Percentiles rank a stretch among this genome's conserved stretches.
These are phyloP conservation scores for Tetragnatha montana DNA, from an alignment of 2,888 invertebrate genomes.

Conservation along the genomic window DNA sequence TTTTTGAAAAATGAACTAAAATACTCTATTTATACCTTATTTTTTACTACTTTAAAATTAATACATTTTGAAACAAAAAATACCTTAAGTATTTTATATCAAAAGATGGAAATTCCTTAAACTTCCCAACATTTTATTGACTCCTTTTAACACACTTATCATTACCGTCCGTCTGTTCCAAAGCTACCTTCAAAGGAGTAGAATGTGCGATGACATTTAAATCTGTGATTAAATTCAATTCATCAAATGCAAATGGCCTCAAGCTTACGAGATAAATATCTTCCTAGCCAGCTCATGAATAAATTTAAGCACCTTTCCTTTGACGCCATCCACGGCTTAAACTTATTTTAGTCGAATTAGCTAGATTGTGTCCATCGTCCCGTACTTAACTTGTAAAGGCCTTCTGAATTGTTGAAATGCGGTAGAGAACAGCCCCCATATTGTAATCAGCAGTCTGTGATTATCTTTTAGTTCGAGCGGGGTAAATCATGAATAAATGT, in stretches of 20 bases:
- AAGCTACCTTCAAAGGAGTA: not conserved
- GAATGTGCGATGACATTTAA: not conserved
- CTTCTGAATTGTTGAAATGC: not conserved
- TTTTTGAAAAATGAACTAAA: too few species aligned
- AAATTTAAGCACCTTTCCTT: not conserved
- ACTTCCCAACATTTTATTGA: too few species aligned
- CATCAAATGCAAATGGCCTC: not conserved
- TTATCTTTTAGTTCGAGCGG: not conserved
- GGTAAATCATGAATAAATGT: not conserved
- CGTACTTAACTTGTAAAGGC: slow-evolving; percentile 12
- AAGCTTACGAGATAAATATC: not conserved
- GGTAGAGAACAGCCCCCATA: not conserved
- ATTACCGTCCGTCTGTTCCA: not conserved
- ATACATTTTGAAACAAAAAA: too few species aligned
- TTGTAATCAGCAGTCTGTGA: not conserved
- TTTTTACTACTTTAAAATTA: too few species aligned
- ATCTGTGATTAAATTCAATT: not conserved
- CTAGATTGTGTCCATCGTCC: slow-evolving; percentile 11
- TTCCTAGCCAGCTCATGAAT: not conserved
- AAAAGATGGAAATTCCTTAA: too few species aligned
- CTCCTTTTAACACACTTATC: not conserved
- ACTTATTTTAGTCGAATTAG: slow-evolving; percentile 7
- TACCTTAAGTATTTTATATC: too few species aligned
- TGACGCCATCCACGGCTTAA: not conserved
- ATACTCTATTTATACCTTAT: too few species aligned